A percentile compares a stretch with the other conserved stretches of the same genome.
Evolutionary conservation across 2,888 invertebrate genomes (phyloP).

Genomic region (Deroplatys truncata): DNA sequence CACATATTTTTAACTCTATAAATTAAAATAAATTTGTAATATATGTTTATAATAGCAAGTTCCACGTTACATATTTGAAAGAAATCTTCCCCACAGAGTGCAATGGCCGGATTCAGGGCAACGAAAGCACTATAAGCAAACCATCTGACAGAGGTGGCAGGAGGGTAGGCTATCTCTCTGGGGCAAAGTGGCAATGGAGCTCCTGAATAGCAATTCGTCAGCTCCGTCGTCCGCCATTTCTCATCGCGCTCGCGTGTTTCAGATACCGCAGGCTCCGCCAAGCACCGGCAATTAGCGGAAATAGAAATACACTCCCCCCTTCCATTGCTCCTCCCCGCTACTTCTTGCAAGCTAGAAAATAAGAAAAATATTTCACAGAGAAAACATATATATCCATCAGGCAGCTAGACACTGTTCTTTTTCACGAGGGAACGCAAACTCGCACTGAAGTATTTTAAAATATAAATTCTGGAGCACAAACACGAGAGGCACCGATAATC

Average conservation of each 20-base stretch:
- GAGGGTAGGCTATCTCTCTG: neutral
- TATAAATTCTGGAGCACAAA: neutral
- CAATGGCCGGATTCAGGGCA: neutral
- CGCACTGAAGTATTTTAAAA: neutral
- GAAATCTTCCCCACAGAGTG: neutral
- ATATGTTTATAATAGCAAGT: no score
- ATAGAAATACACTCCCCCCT: slow-evolving; percentile 22
- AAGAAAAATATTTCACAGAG: neutral
- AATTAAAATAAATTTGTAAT: no score
- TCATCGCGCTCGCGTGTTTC: slow-evolving; percentile 12
- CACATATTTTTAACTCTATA: no score
- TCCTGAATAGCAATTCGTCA: slow-evolving; percentile 7
- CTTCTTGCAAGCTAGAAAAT: neutral
- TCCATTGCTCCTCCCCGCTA: neutral
- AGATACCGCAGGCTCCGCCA: neutral
- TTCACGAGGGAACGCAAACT: neutral
- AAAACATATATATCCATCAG: neutral
- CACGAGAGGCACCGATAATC: neutral
- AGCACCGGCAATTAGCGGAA: slow-evolving; percentile 19
- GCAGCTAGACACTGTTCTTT: neutral
- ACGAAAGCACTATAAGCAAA: neutral
- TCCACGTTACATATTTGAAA: no score
- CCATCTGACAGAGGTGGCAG: neutral
- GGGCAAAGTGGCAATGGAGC: neutral
- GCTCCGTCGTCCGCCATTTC: neutral